Evolutionary conservation across 2,888 invertebrate genomes (phyloP).

Genomic region (Yponomeuta malinellus): DNA sequence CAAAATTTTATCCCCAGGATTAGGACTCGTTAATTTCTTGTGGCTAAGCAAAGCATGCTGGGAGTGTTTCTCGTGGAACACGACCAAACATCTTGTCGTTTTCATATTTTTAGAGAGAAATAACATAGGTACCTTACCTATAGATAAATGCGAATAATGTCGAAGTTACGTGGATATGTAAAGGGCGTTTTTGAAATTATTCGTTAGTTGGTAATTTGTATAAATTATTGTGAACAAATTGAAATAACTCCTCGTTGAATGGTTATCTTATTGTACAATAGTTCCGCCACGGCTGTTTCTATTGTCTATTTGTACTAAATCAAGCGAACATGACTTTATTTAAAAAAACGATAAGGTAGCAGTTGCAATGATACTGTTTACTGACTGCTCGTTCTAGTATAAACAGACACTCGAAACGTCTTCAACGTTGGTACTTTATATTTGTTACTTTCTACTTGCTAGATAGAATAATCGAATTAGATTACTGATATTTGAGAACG

Average conservation of each 20-base stretch:
- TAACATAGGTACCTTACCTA: conserved; percentile 18
- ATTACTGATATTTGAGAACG: conserved; percentile 25
- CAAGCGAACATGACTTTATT: neutral
- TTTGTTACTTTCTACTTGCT: conserved; percentile 75
- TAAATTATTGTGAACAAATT: conserved; percentile 61
- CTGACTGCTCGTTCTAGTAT: conserved; percentile 29
- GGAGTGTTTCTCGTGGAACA: conserved; percentile 51
- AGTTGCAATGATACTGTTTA: neutral
- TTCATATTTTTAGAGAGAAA: conserved; percentile 66
- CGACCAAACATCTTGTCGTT: conserved; percentile 58
- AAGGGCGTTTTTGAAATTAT: conserved; percentile 49
- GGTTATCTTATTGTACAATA: conserved; percentile 41
- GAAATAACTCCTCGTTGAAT: conserved; percentile 63
- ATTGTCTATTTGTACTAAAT: conserved; percentile 7
- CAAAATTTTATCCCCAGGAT: conserved; percentile 59
- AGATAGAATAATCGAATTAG: conserved; percentile 76
- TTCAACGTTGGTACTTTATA: conserved; percentile 44
- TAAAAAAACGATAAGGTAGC: neutral
- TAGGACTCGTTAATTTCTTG: conserved; percentile 49
- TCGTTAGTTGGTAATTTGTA: conserved; percentile 47
- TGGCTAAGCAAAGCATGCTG: conserved; percentile 58
- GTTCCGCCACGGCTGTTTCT: neutral
- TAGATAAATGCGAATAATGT: conserved; percentile 33
- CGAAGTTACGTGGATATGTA: conserved; percentile 36
- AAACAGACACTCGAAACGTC: conserved; percentile 28